Conservation (phyloP, 2,888 invertebrate genomes). For the Proisotoma minuta region DNA sequence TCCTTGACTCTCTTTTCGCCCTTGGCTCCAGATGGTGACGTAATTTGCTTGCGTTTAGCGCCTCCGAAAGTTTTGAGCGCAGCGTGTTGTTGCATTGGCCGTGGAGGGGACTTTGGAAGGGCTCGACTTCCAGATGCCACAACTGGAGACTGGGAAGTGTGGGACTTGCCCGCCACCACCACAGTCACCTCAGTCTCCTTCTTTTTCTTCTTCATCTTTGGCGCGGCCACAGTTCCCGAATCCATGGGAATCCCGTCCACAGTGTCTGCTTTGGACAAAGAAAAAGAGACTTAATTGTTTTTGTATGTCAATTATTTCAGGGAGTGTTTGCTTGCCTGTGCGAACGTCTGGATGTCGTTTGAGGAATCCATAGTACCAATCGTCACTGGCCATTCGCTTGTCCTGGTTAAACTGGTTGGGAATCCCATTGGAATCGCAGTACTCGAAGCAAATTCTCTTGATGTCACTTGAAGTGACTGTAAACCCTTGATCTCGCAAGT, state of each 20-base stretch:
- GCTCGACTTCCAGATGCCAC: neutral
- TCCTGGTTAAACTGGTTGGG: constrained; percentile 46
- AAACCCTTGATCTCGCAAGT: constrained; percentile 45
- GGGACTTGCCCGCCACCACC: neutral
- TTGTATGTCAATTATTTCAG: no score
- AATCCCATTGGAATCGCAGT: constrained; percentile 46
- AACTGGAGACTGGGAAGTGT: neutral
- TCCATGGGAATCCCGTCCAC: neutral
- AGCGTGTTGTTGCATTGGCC: neutral
- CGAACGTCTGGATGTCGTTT: constrained; percentile 36
- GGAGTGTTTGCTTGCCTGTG: constrained; percentile 13
- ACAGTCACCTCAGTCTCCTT: neutral
- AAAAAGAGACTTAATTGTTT: no score
- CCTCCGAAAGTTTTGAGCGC: no score
- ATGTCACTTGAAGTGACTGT: constrained; percentile 44
- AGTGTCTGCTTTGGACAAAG: no score
- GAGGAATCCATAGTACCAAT: constrained; percentile 47
- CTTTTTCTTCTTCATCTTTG: neutral
- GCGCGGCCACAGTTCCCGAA: neutral
- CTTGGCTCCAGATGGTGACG: no score
- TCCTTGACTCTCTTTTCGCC: no score
- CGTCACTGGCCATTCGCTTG: constrained; percentile 46
- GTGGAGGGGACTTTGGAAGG: neutral
- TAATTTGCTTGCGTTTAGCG: no score
- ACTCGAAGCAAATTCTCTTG: constrained; percentile 46